phyloP scores from a whole-genome alignment of 2,888 invertebrate species.

The Biston betularia region DNA sequence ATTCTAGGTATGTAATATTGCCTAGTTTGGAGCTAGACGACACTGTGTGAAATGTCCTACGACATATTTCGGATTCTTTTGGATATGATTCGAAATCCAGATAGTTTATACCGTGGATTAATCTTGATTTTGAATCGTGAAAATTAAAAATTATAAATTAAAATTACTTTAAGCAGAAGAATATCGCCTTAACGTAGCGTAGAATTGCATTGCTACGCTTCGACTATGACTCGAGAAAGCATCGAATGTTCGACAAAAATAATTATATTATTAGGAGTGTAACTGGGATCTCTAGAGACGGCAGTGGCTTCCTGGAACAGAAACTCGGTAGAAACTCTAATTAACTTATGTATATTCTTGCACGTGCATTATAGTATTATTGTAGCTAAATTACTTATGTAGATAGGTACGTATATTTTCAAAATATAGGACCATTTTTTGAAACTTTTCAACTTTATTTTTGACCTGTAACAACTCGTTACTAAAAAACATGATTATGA shows the following conservation, averaged over 20 bases:
- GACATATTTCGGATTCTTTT: no score
- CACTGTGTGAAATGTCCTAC: no score
- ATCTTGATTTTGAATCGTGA: no score
- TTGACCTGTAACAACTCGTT: no score
- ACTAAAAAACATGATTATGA: no score
- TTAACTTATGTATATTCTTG: slow-evolving; percentile 43
- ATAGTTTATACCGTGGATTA: no score
- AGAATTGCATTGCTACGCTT: slow-evolving; percentile 5
- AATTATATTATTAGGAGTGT: slow-evolving; percentile 11
- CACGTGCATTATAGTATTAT: not conserved
- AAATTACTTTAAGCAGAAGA: no score
- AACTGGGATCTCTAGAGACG: slow-evolving; percentile 6
- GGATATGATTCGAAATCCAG: no score
- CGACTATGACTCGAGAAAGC: not conserved
- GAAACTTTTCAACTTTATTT: no score
- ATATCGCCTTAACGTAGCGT: not conserved
- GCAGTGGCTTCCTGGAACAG: slow-evolving; percentile 6
- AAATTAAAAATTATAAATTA: no score
- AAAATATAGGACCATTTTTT: not conserved
- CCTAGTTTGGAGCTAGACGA: no score
- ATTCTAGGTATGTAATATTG: no score
- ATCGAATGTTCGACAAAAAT: slow-evolving; percentile 7
- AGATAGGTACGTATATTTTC: not conserved
- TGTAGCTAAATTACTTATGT: not conserved
- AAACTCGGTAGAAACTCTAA: slow-evolving; percentile 36